Evolutionary conservation across 1,140 invertebrate genomes (phyloP), one percentile per base, ranked within the genome.

Genomic region (Euglossa dilemma): DNA sequence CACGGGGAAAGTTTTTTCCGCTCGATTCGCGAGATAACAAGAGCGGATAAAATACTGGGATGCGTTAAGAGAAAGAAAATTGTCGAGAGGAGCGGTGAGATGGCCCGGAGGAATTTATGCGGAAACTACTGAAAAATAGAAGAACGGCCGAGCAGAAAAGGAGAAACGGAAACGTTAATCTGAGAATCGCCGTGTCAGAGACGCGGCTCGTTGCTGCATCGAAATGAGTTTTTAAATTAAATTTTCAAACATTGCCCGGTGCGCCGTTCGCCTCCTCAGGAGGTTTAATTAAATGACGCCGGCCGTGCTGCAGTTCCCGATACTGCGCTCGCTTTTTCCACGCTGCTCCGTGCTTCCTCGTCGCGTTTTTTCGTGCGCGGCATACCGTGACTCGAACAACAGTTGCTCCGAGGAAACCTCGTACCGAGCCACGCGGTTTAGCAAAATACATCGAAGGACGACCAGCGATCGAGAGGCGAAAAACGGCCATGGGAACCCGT

Each of bases 161-260:
- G 43, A 28, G n/a, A 75, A 69, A 50, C n/a, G 28, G 59, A 70
- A 56, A 64, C 78, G 77, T 57, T 84, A 80, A 84, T 84, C 78
- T 71, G 77, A 57, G 63, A 80, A 66, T 61, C 25, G 54, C 75
- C 7, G 64, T 57, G 52, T 50, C 45, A 9, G 47, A 20, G 61
- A 28, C 25, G 76, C 59, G 28, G 67, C 74, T 57, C 57, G 52
- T 66, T 43, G 59, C 73, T 25, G 67, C 66, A 69, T 84, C 82
- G 76, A 81, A 82, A 88, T 84, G 85, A 88, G 85, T 86, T 88
- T 86, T 86, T 84, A 72, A 88, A 88, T 88, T 77, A 84, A 86
- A 88, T 84, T 82, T 78, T 86, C 77, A 78, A 73, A 78, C 80
- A 36, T 63, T 54, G 67, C 20, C 18, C 66, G 28, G n/a, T 7